Conservation (phyloP, 2,888 invertebrate species). For the Standfussiana lucernea region DNA sequence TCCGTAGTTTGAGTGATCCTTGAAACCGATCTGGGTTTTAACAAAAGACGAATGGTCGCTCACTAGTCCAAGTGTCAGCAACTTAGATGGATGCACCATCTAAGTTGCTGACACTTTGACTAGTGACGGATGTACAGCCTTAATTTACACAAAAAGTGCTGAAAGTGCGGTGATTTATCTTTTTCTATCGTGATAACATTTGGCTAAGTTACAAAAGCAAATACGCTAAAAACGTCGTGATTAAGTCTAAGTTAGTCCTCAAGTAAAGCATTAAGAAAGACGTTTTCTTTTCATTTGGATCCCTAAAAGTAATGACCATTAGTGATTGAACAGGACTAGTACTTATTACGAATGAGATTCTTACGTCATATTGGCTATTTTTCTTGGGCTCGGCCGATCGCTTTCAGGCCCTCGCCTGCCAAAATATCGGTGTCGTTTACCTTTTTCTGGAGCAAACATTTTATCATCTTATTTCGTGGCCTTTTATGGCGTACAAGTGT, state of each 20-base stretch:
- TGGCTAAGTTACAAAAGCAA: background rate
- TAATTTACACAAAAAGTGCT: conserved; percentile 20
- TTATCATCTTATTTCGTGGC: conserved; percentile 30
- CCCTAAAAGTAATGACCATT: background rate
- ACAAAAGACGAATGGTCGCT: conserved; percentile 4
- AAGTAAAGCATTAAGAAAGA: background rate
- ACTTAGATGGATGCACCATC: too few relatives aligned
- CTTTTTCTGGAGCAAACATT: conserved; percentile 39
- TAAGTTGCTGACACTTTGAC: background rate
- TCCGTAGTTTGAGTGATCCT: background rate
- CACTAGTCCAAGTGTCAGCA: too few relatives aligned
- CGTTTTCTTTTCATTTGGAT: background rate
- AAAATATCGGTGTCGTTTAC: conserved; percentile 26
- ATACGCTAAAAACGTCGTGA: background rate
- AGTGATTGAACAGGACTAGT: background rate
- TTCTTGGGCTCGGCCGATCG: background rate
- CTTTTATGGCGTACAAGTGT: conserved; percentile 11
- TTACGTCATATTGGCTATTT: background rate
- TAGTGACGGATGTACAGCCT: background rate
- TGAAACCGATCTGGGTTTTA: background rate
- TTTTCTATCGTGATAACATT: background rate
- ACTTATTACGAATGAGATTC: background rate
- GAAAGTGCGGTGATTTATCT: background rate
- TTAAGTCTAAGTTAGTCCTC: background rate
- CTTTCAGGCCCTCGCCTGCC: conserved; percentile 18